Evolutionary conservation across 2,113 vertebrate species (phyloP).

Genomic region (Kryptolebias marmoratus): DNA sequence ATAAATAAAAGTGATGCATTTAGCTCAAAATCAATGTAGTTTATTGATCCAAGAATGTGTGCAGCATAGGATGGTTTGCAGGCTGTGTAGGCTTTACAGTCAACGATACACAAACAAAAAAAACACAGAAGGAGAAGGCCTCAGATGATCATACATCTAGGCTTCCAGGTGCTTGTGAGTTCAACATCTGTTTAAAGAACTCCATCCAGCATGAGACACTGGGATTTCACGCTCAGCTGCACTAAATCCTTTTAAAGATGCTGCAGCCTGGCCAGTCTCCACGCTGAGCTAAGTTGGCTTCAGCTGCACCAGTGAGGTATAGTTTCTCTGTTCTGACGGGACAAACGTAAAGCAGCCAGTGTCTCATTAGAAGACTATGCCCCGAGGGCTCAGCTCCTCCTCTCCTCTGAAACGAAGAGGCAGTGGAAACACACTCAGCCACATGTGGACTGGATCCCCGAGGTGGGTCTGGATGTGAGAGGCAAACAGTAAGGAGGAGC

Average conservation of each 20-base stretch:
- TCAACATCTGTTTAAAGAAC: slow-evolving; percentile 61
- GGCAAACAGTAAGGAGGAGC: background rate
- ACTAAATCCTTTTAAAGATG: slow-evolving; percentile 73
- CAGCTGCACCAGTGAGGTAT: slow-evolving; percentile 15
- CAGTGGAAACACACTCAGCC: slow-evolving; percentile 35
- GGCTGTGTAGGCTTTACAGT: background rate
- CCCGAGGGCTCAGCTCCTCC: slow-evolving; percentile 43
- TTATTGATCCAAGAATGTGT: background rate
- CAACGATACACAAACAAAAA: slow-evolving; percentile 16
- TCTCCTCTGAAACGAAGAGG: slow-evolving; percentile 22
- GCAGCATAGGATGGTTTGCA: background rate
- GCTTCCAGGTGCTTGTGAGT: slow-evolving; percentile 50
- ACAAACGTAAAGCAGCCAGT: slow-evolving; percentile 41
- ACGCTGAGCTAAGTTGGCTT: slow-evolving; percentile 28
- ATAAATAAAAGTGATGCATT: background rate
- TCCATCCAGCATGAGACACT: slow-evolving; percentile 46
- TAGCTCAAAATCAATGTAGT: background rate
- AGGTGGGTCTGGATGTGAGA: slow-evolving; percentile 17
- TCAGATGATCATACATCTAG: slow-evolving; percentile 37
- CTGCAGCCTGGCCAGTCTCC: slow-evolving; percentile 44
- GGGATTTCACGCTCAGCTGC: slow-evolving; percentile 68
- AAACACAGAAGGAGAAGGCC: slow-evolving; percentile 21
- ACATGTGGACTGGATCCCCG: slow-evolving; percentile 39
- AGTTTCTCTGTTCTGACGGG: slow-evolving; percentile 46
- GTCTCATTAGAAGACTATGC: slow-evolving; percentile 56